These are phyloP conservation scores for Sycophila sp. DNA, from an alignment of 1,140 invertebrate species.

Conservation along the genomic window DNA sequence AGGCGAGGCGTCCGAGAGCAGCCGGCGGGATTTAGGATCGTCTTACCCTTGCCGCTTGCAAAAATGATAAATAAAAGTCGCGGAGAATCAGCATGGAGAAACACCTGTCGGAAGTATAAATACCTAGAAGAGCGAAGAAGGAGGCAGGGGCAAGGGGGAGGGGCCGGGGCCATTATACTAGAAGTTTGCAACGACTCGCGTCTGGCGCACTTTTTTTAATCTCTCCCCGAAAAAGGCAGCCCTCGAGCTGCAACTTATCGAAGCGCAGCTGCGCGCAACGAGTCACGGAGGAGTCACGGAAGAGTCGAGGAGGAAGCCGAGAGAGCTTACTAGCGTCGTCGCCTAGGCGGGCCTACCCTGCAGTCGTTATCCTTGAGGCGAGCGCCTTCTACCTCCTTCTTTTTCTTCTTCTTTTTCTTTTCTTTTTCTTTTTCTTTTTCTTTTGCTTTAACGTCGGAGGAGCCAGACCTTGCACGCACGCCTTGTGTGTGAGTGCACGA, in stretches of 20 bases:
- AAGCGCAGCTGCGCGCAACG: conserved; percentile 54
- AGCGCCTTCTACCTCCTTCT: conserved; percentile 57
- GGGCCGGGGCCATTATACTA: conserved; percentile 21
- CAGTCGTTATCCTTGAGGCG: conserved; percentile 66
- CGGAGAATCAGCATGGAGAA: neutral
- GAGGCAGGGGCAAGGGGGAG: conserved; percentile 2
- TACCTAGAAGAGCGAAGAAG: conserved; percentile 13
- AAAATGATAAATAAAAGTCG: neutral
- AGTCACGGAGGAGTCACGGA: conserved; percentile 23
- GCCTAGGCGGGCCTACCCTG: conserved; percentile 35
- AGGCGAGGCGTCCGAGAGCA: neutral
- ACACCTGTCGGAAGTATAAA: conserved; percentile 39
- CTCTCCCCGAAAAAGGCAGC: conserved; percentile 6
- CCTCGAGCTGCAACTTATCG: conserved; percentile 4
- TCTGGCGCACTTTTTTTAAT: conserved; percentile 1
- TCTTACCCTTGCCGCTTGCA: neutral
- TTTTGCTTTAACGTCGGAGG: no score
- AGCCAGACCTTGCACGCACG: neutral
- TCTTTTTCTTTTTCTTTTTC: no score
- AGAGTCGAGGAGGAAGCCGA: conserved; percentile 40
- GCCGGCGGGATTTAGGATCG: no score
- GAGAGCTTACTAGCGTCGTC: conserved; percentile 59
- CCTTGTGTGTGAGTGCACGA: neutral
- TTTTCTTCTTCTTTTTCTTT: conserved; percentile 47
- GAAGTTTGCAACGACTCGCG: conserved; percentile 1